Percentiles rank a stretch among this genome's conserved stretches.
Conservation (phyloP, 2,888 invertebrate genomes). For the Geophilus truncorum region DNA sequence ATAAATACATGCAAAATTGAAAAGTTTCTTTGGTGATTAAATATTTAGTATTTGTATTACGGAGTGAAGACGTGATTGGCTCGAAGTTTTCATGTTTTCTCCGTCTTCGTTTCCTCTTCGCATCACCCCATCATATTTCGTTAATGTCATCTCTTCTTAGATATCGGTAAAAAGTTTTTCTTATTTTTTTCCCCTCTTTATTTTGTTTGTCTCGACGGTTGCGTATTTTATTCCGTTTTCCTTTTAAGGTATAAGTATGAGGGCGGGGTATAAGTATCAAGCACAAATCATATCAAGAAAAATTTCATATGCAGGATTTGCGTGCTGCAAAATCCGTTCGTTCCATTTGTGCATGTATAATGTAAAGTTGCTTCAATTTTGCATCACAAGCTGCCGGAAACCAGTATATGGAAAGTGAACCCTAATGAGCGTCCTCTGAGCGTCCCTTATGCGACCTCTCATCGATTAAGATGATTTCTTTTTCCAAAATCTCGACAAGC, state of each 20-base stretch:
- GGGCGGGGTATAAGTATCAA: slow-evolving; percentile 26
- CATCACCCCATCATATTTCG: no score
- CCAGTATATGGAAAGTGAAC: slow-evolving; percentile 18
- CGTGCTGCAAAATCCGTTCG: slow-evolving; percentile 29
- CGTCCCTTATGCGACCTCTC: slow-evolving; percentile 11
- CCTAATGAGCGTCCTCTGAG: slow-evolving; percentile 17
- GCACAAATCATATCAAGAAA: slow-evolving; percentile 29
- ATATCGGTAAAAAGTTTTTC: background rate
- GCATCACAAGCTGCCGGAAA: slow-evolving; percentile 32
- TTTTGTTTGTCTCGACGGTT: background rate
- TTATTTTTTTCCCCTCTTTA: background rate
- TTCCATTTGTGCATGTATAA: slow-evolving; percentile 33
- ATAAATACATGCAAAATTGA: background rate
- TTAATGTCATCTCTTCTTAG: background rate
- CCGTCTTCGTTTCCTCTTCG: background rate
- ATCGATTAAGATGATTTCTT: slow-evolving; percentile 3
- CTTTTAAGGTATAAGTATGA: slow-evolving; percentile 17
- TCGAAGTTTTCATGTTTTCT: background rate
- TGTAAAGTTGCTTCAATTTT: slow-evolving; percentile 31
- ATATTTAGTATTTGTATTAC: background rate
- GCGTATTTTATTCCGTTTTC: slow-evolving; percentile 13
- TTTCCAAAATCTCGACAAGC: background rate
- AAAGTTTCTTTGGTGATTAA: background rate
- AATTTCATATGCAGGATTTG: slow-evolving; percentile 25
- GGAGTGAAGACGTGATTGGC: background rate